phyloP scores from a whole-genome alignment of 2,888 invertebrate species.

The Synergus itoensis region DNA sequence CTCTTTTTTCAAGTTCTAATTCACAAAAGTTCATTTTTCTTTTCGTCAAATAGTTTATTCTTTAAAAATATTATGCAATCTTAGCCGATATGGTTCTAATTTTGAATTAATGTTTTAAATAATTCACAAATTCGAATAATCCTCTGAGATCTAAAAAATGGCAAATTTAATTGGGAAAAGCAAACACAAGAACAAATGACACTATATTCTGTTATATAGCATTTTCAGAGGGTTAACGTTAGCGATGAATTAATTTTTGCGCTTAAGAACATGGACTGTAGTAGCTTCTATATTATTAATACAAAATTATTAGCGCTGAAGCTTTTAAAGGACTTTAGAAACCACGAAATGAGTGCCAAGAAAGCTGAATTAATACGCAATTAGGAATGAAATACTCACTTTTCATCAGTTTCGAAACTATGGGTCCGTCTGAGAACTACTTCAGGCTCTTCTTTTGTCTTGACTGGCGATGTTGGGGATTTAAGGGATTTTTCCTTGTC shows the following conservation, averaged over 20 bases:
- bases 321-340: slow-evolving; percentile 1
- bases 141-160: slow-evolving; percentile 5
- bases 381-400: slow-evolving; percentile 82
- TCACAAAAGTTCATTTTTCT: not conserved
- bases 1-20: slow-evolving; percentile 48
- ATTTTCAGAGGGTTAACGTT: slow-evolving; percentile 23
- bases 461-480: slow-evolving; percentile 74
- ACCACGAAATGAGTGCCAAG: slow-evolving; percentile 43
- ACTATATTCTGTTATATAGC: not conserved
- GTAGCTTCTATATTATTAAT: slow-evolving; percentile 1
- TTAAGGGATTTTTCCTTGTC: slow-evolving; percentile 76
- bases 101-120: not conserved
- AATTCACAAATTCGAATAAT: not conserved
- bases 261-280: slow-evolving; percentile 9
- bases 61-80: slow-evolving; percentile 1
- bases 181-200: not conserved
- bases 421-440: slow-evolving; percentile 89
- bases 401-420: slow-evolving; percentile 93
- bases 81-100: slow-evolving; percentile 4
- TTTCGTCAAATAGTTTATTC: not conserved
- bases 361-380: slow-evolving; percentile 40
- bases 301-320: slow-evolving; percentile 8
- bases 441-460: slow-evolving; percentile 80
- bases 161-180: slow-evolving; percentile 8
- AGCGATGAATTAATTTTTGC: slow-evolving; percentile 26